Base-by-base conservation (phyloP, 2,113 vertebrate genomes). In the Menura novaehollandiae region DNA sequence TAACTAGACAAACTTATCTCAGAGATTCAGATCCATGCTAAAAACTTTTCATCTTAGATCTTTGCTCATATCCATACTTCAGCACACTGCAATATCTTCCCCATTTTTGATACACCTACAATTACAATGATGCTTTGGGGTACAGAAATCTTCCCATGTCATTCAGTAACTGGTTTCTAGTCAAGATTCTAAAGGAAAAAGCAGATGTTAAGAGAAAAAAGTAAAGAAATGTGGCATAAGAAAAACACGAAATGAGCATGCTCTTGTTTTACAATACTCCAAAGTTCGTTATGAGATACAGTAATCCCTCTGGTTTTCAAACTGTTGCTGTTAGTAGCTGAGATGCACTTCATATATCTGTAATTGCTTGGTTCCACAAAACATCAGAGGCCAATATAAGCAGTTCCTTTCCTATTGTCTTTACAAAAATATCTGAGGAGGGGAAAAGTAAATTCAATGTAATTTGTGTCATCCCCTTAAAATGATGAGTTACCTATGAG, bases 1-100 rank as follows among this genome's bases (percentile, higher is more conserved):
- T 95, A 93, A 89, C 87, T 72, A 91, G 74, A 72, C 23, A 93
- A 85, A 85, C 81, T 75, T 94, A 78, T 62, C 71, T 93, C 89
- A 96, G 81, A 62, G 72, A 55, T 91, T 88, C 43, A 74, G 46
- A 93, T 62, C 46, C 41, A 80, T 22, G 13, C 5, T 81, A 77
- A 76, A 92, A 43, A 33, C 15, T 80, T 86, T 84, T 62, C 15
- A 15, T 91, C 67, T 73, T 80, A 86, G 71, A 44, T 32, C 44
- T 85, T 77, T 69, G 26, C 14, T 82, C 22, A 32, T 16, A 60
- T 49, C 12, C 19, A 27, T 64, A 52, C 56, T 55, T 91, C 17
- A 80, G 52, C 8, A 7, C 23, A 24, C 23, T 39, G 52, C n/a
- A 78, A 39, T 17, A 41, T n/a, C 39, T 74, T 81, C 63, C 18